Base-by-base conservation (phyloP, 2,888 invertebrate genomes). In the Tetranychus piercei region DNA sequence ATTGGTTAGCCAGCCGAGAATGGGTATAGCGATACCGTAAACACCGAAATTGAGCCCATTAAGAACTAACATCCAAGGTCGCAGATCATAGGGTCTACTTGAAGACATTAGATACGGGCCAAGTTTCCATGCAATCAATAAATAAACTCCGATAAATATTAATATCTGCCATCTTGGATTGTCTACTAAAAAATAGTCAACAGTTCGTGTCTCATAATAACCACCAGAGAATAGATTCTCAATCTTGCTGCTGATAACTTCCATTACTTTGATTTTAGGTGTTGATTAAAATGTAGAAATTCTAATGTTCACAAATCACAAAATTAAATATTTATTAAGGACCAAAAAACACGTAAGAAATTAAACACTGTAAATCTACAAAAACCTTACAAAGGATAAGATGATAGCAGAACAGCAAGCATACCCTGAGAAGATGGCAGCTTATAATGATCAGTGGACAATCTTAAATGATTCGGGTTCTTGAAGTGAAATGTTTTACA, bases 31-130 rank as follows among this genome's bases (percentile, higher is more conserved):
- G 20, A 69, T 23, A 23, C 69, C 69, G 34, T 69, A 69, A 20
- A 69, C 69, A 69, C 69, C 69, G 11, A 69, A 69, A 11, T 69
- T 20, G 6, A 69, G 69, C 8, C 69, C 69, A 22, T 20, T 23
- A 6, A 69, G 22, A 8, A 69, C 69, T 1, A 69, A 23, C 69
- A 69, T 69, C 22, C 34, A 69, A 20, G 69, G 69, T 23, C 69
- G 69, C 11, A 69, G 8, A 69, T 69, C 22, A 22, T 69, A 69
- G 11, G 20, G 11, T 8, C 22, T 20, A 20, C 15, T 22, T 15
- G 55, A 15, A 15, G 55, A 55, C 11, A 11, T 22, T 23, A 69
- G 4, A 69, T 0, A 20, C 15, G 69, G 11, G 11, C 22, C 22
- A 20, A 20, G 11, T 23, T 69, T 23, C 11, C 20, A 18, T 5